phyloP scores from a whole-genome alignment of 2,797 vertebrate species.

The Galaxias olidus region DNA sequence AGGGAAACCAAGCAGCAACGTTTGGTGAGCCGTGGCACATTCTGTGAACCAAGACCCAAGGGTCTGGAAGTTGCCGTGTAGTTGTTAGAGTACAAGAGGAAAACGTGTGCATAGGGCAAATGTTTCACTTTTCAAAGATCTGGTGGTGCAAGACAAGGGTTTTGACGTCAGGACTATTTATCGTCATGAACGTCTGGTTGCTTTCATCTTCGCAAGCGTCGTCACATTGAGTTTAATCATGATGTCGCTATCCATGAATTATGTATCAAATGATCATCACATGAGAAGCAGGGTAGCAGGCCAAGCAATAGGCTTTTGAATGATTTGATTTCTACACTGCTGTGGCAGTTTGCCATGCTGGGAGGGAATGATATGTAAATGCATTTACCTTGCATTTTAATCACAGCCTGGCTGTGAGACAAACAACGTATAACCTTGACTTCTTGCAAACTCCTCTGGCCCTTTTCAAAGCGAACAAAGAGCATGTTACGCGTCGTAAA shows the following conservation, averaged over 20 bases:
- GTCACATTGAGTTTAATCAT: too few relatives aligned
- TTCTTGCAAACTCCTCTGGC: conserved; percentile 24
- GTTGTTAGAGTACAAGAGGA: background rate
- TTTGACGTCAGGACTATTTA: too few relatives aligned
- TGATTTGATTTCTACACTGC: conserved; percentile 22
- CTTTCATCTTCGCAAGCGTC: too few relatives aligned
- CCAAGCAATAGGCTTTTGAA: conserved; percentile 11
- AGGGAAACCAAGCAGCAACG: conserved; percentile 62
- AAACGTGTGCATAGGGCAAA: too few relatives aligned
- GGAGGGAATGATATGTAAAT: conserved; percentile 30
- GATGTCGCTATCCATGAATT: conserved; percentile 18
- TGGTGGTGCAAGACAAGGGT: too few relatives aligned
- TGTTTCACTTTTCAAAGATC: too few relatives aligned
- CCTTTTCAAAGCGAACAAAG: conserved; percentile 34
- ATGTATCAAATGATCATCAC: too few relatives aligned
- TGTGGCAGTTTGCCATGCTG: conserved; percentile 23
- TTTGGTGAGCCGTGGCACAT: conserved; percentile 52
- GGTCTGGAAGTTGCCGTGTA: conserved; percentile 41
- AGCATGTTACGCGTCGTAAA: conserved; percentile 24
- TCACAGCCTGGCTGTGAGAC: conserved; percentile 29
- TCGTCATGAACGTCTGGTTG: too few relatives aligned
- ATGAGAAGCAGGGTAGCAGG: background rate
- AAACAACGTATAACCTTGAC: conserved; percentile 21
- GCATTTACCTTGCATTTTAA: conserved; percentile 37
- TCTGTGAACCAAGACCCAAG: conserved; percentile 39